Base-by-base conservation (phyloP, 2,113 vertebrate genomes). In the Mellivora capensis region DNA sequence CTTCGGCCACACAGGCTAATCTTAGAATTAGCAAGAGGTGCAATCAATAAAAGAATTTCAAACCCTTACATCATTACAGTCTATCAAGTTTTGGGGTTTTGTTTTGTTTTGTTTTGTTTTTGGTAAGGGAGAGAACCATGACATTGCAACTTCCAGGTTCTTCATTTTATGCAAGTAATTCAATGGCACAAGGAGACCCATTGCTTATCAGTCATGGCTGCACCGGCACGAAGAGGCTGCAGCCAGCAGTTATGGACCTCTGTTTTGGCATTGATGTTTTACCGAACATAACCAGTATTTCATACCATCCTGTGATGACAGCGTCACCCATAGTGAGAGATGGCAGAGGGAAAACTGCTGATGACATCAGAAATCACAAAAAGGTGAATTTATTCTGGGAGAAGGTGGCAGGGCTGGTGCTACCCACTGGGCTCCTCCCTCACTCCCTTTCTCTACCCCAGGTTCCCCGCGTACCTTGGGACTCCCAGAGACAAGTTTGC, bases 21-120 rank as follows among this genome's bases (percentile, higher is more conserved):
- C 61, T 92, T 37, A 87, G 80, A 72, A 71, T 91, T 44, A 81
- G 47, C n/a, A 90, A 42, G 42, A 94, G 87, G 52, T 15, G 13
- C 12, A 25, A 64, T 79, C 64, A n/a, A 54, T 54, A 62, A 34
- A 76, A 84, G 39, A 59, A 81, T 74, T 61, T 67, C 64, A 49
- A 47, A 25, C 13, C 17, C 87, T 37, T 82, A 64, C 11, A 12
- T 27, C 80, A 47, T 49, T 72, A 94, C 49, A 54, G 42, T 39
- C 47, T 15, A 69, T 83, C 29, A 61, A 61, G 59, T 27, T 61
- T 61, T 61, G 59, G 25, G 59, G 27, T 61, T 25, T 61, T 61
- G 59, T 61, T 61, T 61, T 61, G 57, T 59, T 59, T 23, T 59
- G 23, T 1, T 61, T 59, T 10, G 21, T 3, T 25, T 61, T 27